Conservation (phyloP, 2,888 invertebrate genomes). For the Oscheius sp. region DNA sequence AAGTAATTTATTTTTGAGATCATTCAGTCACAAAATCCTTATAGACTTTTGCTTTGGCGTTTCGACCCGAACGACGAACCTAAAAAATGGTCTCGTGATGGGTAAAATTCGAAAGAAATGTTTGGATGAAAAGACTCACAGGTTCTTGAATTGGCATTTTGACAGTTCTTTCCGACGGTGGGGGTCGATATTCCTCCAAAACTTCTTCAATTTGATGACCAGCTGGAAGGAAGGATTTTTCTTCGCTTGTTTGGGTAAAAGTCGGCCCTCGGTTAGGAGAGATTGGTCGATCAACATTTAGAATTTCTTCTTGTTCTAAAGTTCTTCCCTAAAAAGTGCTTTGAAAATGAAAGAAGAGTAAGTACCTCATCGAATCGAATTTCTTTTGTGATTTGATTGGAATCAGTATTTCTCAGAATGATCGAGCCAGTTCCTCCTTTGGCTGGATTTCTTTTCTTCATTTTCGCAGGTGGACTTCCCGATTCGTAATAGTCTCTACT, state of each 20-base stretch:
- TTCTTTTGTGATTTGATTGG: neutral
- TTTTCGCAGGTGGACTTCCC: neutral
- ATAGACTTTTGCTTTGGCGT: conserved; percentile 4
- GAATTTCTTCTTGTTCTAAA: neutral
- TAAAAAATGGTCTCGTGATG: neutral
- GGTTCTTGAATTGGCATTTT: neutral
- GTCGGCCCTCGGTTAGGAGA: too few relatives aligned
- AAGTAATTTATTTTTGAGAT: neutral
- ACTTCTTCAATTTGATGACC: too few relatives aligned
- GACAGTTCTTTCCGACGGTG: neutral
- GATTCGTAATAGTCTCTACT: neutral
- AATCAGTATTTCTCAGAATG: neutral
- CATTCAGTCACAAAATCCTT: conserved; percentile 22
- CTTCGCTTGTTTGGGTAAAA: too few relatives aligned
- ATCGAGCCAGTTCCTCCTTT: conserved; percentile 3
- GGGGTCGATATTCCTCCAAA: neutral
- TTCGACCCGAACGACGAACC: conserved; percentile 21
- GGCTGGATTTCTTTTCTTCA: neutral
- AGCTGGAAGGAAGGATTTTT: too few relatives aligned
- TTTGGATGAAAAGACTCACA: neutral
- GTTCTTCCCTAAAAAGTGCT: neutral
- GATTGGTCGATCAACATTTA: too few relatives aligned
- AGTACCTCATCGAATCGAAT: neutral
- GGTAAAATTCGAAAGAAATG: too few relatives aligned
- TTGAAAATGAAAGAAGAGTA: neutral